These are phyloP conservation scores for Botia almorhae DNA, from an alignment of 2,797 vertebrate species.

Conservation along the genomic window DNA sequence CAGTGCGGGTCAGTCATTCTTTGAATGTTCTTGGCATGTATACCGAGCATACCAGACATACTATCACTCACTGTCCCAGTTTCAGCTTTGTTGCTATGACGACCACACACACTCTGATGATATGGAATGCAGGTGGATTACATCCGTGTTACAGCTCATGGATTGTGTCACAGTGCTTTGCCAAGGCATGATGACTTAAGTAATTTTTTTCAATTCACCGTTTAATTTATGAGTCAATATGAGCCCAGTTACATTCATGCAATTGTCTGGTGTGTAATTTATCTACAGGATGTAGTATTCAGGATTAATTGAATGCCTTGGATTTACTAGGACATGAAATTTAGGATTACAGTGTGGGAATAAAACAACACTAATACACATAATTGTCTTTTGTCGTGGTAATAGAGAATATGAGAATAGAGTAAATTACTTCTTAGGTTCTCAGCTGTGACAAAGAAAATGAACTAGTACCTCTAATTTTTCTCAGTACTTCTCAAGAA, in stretches of 20 bases:
- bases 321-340: not conserved
- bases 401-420: not conserved
- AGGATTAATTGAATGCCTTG: not conserved
- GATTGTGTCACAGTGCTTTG: not conserved
- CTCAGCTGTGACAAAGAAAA: not conserved
- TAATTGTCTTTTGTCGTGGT: not conserved
- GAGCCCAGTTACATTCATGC: not conserved
- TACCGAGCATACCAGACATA: constrained; percentile 68
- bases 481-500: too few species aligned
- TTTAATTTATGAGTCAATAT: not conserved
- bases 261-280: not conserved
- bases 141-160: not conserved
- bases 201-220: not conserved
- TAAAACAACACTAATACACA: not conserved
- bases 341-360: not conserved
- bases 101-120: constrained; percentile 55
- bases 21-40: constrained; percentile 43
- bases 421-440: not conserved
- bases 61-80: constrained; percentile 67
- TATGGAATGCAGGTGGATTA: constrained; percentile 43
- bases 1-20: constrained; percentile 36
- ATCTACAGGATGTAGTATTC: not conserved
- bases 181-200: not conserved
- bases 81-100: constrained; percentile 71
- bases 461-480: too few species aligned